phyloP scores from a whole-genome alignment of 2,797 vertebrate species.

The Sebastes itinus region DNA sequence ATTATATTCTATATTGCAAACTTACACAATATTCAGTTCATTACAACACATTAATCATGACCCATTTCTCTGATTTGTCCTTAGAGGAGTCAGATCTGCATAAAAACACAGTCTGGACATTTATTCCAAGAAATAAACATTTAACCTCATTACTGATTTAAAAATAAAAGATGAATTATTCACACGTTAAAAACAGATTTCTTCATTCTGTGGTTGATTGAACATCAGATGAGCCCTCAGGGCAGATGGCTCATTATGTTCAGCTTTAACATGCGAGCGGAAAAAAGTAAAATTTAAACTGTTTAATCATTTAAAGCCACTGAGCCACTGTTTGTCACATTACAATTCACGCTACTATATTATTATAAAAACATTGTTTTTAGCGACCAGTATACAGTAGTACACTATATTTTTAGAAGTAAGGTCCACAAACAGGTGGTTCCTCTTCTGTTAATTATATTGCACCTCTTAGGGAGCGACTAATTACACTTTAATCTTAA shows the following conservation, averaged over 20 bases:
- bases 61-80: not conserved
- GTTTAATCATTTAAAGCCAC: not conserved
- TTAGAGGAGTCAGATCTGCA: not conserved
- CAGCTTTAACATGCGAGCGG: not conserved
- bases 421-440: too few relatives aligned
- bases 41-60: not conserved
- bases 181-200: not conserved
- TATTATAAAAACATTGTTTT: not conserved
- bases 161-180: not conserved
- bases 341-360: not conserved
- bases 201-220: not conserved
- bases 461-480: too few relatives aligned
- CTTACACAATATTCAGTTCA: not conserved
- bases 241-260: not conserved
- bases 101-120: not conserved
- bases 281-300: not conserved
- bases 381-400: not conserved
- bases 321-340: not conserved
- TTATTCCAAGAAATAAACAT: not conserved
- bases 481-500: too few relatives aligned
- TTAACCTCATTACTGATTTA: not conserved
- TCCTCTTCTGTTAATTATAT: too few relatives aligned
- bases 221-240: not conserved
- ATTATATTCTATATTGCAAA: too few relatives aligned
- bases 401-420: not conserved